Evolutionary conservation across 2,113 vertebrate species (phyloP).

Genomic region (Bombycilla garrulus): DNA sequence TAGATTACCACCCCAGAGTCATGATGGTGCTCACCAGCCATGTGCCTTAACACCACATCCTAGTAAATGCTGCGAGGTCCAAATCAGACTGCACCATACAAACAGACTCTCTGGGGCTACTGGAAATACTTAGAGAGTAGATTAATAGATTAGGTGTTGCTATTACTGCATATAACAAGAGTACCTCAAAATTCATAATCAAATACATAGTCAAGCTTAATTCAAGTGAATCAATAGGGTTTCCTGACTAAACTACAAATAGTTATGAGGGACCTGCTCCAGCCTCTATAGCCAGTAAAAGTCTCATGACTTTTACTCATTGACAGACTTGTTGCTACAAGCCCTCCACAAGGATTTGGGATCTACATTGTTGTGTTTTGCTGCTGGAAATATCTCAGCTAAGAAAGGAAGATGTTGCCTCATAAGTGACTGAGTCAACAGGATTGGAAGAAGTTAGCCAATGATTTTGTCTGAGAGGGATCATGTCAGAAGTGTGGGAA

Average conservation of each 20-base stretch:
- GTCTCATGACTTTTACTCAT: background rate
- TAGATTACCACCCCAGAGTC: background rate
- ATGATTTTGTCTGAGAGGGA: background rate
- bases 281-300: background rate
- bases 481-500: rapidly evolving
- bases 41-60: background rate
- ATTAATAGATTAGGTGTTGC: background rate
- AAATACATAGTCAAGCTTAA: background rate
- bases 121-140: background rate
- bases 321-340: background rate
- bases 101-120: background rate
- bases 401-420: background rate
- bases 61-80: background rate
- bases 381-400: background rate
- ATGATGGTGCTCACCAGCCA: background rate
- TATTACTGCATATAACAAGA: background rate
- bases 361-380: background rate
- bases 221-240: background rate
- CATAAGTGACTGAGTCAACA: background rate
- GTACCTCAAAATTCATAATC: background rate
- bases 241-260: background rate
- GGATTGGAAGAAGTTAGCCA: background rate
- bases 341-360: background rate
- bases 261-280: background rate
- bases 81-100: background rate